Conservation (phyloP, 2,797 vertebrate genomes). For the Crossoptilon crossoptilon region DNA sequence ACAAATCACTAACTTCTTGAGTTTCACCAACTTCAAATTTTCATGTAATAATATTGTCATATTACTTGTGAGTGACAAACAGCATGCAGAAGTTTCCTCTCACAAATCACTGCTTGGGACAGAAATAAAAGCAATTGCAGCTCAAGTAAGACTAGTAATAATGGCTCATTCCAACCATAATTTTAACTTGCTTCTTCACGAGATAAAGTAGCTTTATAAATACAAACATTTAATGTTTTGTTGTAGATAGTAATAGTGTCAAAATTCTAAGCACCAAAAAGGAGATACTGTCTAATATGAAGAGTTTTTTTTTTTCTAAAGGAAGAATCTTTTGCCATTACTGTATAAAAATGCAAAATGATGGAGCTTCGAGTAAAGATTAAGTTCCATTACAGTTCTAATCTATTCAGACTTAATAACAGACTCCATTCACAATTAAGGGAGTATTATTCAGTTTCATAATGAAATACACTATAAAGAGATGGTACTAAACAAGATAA, state of each 20-base stretch:
- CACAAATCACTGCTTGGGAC: background rate
- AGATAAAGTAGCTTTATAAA: background rate
- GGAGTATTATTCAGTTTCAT: background rate
- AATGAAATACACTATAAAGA: background rate
- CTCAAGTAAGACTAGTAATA: background rate
- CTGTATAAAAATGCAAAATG: background rate
- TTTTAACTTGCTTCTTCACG: background rate
- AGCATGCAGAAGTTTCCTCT: background rate
- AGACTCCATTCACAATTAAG: background rate
- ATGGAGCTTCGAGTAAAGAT: background rate
- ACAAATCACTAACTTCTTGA: background rate
- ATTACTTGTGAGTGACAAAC: background rate
- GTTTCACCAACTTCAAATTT: background rate
- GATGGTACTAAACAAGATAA: background rate
- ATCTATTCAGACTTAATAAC: background rate
- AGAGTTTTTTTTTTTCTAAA: too few relatives aligned
- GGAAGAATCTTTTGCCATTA: background rate
- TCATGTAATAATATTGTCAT: background rate
- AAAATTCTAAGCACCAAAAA: background rate
- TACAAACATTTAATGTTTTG: rapidly evolving
- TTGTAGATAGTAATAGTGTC: background rate
- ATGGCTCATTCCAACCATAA: background rate
- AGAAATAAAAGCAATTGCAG: background rate
- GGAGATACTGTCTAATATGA: too few relatives aligned
- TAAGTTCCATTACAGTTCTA: background rate